Evolutionary conservation across 2,888 invertebrate genomes (phyloP).

Genomic region (Machimus atricapillus): DNA sequence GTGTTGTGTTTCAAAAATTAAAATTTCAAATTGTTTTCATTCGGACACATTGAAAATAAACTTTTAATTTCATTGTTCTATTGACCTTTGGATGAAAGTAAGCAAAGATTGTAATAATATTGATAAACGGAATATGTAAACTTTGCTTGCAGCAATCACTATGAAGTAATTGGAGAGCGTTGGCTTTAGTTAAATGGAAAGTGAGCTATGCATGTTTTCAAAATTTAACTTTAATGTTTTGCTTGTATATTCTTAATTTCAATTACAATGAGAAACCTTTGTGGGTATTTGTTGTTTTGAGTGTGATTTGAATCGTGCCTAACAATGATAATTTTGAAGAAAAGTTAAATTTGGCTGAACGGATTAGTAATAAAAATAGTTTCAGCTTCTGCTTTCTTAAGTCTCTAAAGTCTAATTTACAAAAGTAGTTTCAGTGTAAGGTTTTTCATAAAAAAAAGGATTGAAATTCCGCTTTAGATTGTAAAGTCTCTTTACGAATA

Average conservation of each 20-base stretch:
- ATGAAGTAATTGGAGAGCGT: background rate
- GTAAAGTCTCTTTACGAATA: too few relatives aligned
- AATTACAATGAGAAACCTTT: background rate
- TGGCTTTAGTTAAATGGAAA: background rate
- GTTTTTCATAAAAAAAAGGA: too few relatives aligned
- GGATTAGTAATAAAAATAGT: background rate
- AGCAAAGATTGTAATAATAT: background rate
- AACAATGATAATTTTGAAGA: background rate
- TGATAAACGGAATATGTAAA: background rate
- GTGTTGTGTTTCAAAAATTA: background rate
- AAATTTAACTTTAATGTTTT: background rate
- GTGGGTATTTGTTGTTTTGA: background rate
- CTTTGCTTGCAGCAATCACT: background rate
- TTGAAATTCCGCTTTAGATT: too few relatives aligned
- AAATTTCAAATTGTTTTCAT: background rate
- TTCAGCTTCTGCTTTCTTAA: too few relatives aligned
- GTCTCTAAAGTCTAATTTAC: too few relatives aligned
- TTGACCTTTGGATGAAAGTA: background rate
- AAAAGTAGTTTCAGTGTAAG: too few relatives aligned
- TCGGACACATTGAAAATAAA: background rate
- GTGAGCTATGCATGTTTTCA: background rate
- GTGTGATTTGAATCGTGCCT: background rate
- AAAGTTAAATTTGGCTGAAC: background rate
- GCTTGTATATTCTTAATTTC: background rate
- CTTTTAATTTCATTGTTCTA: background rate